These are phyloP conservation scores for Galeopterus variegatus DNA, from an alignment of 2,113 vertebrate genomes.

Conservation along the genomic window DNA sequence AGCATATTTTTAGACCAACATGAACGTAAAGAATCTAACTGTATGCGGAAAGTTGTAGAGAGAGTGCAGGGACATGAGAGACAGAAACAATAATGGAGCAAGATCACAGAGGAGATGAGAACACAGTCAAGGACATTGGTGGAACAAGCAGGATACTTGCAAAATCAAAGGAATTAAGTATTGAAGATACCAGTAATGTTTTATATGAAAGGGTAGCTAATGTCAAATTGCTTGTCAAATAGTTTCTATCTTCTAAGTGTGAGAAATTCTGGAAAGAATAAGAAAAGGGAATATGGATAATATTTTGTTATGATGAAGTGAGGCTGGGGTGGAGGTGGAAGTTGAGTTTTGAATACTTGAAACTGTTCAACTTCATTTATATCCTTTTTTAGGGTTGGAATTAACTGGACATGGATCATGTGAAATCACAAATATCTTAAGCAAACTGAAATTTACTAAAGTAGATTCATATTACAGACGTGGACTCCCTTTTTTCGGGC, in stretches of 20 bases:
- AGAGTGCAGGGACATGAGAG: neutral
- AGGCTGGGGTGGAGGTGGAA: neutral
- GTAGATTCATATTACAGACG: slow-evolving; percentile 81
- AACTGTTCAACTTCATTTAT: neutral
- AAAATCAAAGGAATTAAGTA: neutral
- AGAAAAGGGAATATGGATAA: neutral
- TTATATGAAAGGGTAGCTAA: neutral
- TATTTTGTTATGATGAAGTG: neutral
- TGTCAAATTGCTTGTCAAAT: neutral
- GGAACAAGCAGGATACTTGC: neutral
- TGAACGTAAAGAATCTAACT: neutral
- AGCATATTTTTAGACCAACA: neutral
- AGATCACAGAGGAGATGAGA: slow-evolving; percentile 6
- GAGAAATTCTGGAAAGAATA: neutral
- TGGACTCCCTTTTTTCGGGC: slow-evolving; percentile 88
- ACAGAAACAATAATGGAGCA: neutral
- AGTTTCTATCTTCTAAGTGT: neutral
- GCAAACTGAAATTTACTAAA: slow-evolving; percentile 85
- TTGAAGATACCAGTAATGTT: neutral
- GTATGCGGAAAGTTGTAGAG: neutral
- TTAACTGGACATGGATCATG: slow-evolving; percentile 80
- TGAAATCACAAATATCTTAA: slow-evolving; percentile 82
- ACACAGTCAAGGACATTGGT: neutral
- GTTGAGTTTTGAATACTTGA: neutral
- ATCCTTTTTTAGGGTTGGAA: slow-evolving; percentile 82